Percentiles rank a stretch among this genome's conserved stretches.
These are phyloP conservation scores for Drosophila neocordata DNA, from an alignment of 1,140 invertebrate genomes.

Conservation along the genomic window DNA sequence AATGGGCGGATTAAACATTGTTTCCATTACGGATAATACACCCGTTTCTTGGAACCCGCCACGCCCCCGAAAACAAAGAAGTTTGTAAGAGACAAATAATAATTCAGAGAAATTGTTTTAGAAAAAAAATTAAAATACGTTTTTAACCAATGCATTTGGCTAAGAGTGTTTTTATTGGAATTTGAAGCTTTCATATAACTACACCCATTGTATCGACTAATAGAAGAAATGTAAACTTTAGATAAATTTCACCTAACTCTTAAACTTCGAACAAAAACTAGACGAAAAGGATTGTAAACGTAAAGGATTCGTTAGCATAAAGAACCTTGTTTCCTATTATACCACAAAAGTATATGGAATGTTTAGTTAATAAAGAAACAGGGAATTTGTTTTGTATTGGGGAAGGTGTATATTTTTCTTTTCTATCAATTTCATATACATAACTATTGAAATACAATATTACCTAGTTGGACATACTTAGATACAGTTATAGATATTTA, in stretches of 20 bases:
- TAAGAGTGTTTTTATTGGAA: too few relatives aligned
- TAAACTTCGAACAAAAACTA: too few relatives aligned
- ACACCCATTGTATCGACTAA: too few relatives aligned
- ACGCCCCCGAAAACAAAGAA: constrained; percentile 89
- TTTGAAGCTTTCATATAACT: too few relatives aligned
- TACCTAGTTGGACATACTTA: constrained; percentile 10
- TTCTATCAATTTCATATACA: neutral
- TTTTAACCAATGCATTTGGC: neutral
- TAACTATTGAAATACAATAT: constrained; percentile 32
- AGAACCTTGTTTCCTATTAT: too few relatives aligned
- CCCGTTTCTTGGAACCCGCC: constrained; percentile 90
- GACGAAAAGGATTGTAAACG: too few relatives aligned
- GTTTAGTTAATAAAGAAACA: too few relatives aligned
- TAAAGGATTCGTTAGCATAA: too few relatives aligned
- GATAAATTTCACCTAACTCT: too few relatives aligned
- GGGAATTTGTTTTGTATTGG: neutral
- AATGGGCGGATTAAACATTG: constrained; percentile 93
- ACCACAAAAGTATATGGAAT: too few relatives aligned
- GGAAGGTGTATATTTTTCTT: constrained; percentile 4
- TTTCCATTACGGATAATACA: constrained; percentile 95
- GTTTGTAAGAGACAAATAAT: constrained; percentile 84
- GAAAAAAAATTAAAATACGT: neutral
- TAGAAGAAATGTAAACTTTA: too few relatives aligned
- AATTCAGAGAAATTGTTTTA: constrained; percentile 1
- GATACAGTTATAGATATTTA: neutral